Conservation (phyloP, 2,113 vertebrate genomes). For the Hydropotes inermis region DNA sequence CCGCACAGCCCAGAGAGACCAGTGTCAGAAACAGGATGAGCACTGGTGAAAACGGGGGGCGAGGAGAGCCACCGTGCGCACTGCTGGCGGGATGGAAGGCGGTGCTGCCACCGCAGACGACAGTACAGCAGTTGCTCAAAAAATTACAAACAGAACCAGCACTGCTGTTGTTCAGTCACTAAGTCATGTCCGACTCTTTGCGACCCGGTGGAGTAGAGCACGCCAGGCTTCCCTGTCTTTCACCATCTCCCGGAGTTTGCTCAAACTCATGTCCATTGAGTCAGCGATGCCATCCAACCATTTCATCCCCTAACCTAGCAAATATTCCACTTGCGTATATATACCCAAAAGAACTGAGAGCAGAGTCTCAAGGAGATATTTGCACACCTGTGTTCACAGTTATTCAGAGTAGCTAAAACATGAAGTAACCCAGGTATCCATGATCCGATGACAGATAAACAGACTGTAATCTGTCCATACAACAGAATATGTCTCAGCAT, state of each 20-base stretch:
- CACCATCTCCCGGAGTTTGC: not conserved
- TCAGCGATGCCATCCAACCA: not conserved
- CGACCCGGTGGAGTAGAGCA: not conserved
- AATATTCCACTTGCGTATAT: too few relatives aligned
- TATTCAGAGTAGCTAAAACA: not conserved
- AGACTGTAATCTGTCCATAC: not conserved
- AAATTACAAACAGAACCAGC: not conserved
- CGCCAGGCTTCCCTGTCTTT: not conserved
- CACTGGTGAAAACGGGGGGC: not conserved
- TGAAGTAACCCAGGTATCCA: not conserved
- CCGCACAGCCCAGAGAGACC: not conserved
- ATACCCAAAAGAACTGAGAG: not conserved
- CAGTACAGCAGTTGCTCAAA: rapidly evolving
- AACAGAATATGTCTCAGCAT: not conserved
- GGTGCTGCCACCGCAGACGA: rapidly evolving
- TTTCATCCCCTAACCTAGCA: not conserved
- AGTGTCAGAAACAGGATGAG: not conserved
- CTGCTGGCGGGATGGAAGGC: rapidly evolving
- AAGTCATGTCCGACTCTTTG: not conserved
- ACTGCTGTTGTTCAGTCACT: not conserved
- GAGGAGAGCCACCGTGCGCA: rapidly evolving
- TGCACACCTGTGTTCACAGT: not conserved
- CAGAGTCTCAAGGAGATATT: not conserved
- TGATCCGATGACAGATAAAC: not conserved
- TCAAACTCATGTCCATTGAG: not conserved